Percentiles rank a stretch among this genome's conserved stretches.
Conservation (phyloP, 2,797 vertebrate genomes). For the Sebastes nivosus region DNA sequence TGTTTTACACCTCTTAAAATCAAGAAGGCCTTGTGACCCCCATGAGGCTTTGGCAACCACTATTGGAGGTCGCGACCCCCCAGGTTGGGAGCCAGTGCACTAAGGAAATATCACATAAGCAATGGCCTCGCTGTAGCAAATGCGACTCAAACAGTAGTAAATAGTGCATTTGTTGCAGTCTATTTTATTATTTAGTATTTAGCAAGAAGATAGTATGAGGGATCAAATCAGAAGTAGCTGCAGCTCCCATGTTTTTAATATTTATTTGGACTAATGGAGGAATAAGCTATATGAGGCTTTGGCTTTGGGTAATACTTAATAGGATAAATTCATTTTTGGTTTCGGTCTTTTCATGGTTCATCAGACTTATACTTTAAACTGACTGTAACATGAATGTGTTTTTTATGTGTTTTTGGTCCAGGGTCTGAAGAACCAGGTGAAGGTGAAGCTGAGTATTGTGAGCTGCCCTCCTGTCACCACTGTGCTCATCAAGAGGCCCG, state of each 20-base stretch:
- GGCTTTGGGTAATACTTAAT: background rate
- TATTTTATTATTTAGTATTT: background rate
- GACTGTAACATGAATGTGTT: background rate
- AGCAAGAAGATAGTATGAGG: background rate
- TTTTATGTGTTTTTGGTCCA: conserved; percentile 54
- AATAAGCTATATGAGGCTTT: background rate
- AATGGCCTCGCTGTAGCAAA: background rate
- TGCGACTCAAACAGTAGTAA: background rate
- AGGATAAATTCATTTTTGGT: background rate
- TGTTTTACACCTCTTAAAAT: too few species aligned
- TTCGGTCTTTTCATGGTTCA: background rate
- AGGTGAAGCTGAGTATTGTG: conserved; percentile 96
- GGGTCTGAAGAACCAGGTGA: conserved; percentile 95
- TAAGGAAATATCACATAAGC: background rate
- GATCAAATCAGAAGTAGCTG: background rate
- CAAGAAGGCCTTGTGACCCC: too few species aligned
- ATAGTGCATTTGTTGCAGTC: background rate
- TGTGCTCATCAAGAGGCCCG: conserved; percentile 96
- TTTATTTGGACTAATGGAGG: background rate
- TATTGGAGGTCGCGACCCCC: too few species aligned
- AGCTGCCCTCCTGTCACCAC: conserved; percentile 98
- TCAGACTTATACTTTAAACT: background rate
- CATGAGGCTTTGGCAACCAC: too few species aligned
- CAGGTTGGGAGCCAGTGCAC: too few species aligned
- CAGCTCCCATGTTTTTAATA: background rate